Evolutionary conservation across 2,888 invertebrate species (phyloP).

Genomic region (Hedya salicella): DNA sequence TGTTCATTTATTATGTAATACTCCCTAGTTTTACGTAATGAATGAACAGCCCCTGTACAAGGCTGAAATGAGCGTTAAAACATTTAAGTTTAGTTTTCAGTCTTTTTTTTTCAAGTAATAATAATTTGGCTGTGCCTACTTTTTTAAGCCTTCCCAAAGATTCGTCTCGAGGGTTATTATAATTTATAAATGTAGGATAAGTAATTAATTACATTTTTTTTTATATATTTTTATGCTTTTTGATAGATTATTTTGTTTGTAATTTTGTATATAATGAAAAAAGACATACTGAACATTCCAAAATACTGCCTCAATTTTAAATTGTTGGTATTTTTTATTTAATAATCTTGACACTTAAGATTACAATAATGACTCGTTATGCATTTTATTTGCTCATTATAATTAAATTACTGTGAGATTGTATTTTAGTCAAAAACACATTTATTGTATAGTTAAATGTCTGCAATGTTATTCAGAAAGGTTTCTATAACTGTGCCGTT

Average conservation of each 20-base stretch:
- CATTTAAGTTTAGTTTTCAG: neutral
- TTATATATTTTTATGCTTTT: slow-evolving; percentile 44
- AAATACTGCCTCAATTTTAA: slow-evolving; percentile 30
- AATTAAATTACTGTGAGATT: slow-evolving; percentile 23
- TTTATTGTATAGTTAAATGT: slow-evolving; percentile 10
- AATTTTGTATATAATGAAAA: slow-evolving; percentile 48
- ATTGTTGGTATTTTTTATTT: slow-evolving; percentile 33
- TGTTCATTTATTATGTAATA: too few relatives aligned
- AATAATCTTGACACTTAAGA: neutral
- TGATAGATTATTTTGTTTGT: slow-evolving; percentile 45
- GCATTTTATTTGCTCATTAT: slow-evolving; percentile 47
- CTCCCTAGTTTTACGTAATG: too few relatives aligned
- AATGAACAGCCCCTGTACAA: too few relatives aligned
- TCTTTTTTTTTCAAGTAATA: slow-evolving; percentile 1
- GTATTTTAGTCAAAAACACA: slow-evolving; percentile 21
- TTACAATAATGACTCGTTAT: neutral
- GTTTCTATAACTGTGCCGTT: too few relatives aligned
- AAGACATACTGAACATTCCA: slow-evolving; percentile 51
- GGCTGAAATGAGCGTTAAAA: too few relatives aligned
- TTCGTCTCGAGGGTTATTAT: slow-evolving; percentile 20
- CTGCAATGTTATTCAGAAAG: slow-evolving; percentile 13
- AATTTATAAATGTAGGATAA: slow-evolving; percentile 18
- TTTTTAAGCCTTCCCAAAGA: slow-evolving; percentile 46
- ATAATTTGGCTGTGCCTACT: slow-evolving; percentile 48
- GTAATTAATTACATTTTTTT: slow-evolving; percentile 35